Conservation (phyloP, 2,113 vertebrate species). For the Sinocyclocheilus maitianheensis region DNA sequence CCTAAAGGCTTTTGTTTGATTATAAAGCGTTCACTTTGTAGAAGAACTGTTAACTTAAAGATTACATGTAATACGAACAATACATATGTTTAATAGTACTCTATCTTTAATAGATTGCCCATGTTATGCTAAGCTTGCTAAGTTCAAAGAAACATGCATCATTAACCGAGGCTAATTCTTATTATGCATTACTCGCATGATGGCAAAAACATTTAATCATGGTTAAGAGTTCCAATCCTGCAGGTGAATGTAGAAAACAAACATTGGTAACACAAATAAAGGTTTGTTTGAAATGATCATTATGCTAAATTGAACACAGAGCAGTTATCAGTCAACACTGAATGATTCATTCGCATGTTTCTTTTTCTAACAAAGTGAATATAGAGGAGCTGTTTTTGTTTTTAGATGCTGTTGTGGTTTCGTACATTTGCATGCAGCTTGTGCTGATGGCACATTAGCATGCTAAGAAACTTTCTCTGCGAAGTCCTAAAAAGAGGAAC, state of each 20-base stretch:
- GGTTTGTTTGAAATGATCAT: background rate
- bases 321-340: background rate
- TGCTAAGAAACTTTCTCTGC: constrained; percentile 30
- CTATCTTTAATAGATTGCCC: constrained; percentile 9
- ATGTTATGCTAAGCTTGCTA: constrained; percentile 11
- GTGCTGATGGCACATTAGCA: constrained; percentile 12
- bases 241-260: background rate
- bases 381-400: constrained; percentile 9
- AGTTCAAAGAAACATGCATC: constrained; percentile 30
- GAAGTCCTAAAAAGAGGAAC: constrained; percentile 42
- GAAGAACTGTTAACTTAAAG: constrained; percentile 42
- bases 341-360: background rate
- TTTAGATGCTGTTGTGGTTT: constrained; percentile 44
- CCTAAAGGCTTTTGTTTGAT: constrained; percentile 47
- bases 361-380: background rate
- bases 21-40: constrained; percentile 50
- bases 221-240: background rate
- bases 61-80: background rate
- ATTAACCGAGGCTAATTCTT: background rate
- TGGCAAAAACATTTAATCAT: background rate
- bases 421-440: constrained; percentile 44
- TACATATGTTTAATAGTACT: background rate
- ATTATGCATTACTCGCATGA: background rate
- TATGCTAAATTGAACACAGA: background rate
- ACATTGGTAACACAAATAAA: background rate